Evolutionary conservation across 1,140 invertebrate species (phyloP).

Genomic region (Lasioglossum baleicum): DNA sequence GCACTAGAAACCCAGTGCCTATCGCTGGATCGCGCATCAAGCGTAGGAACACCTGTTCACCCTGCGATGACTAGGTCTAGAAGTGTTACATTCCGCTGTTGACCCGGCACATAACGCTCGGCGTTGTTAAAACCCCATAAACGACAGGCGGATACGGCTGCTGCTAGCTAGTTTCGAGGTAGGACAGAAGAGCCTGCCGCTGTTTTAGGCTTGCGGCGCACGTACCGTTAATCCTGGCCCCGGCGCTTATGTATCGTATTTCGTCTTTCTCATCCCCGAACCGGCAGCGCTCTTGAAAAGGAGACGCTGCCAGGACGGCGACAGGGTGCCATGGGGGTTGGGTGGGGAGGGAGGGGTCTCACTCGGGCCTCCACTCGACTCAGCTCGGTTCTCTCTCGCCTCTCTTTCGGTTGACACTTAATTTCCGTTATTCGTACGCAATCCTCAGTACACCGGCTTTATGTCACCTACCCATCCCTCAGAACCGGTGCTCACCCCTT

Average conservation of each 20-base stretch:
- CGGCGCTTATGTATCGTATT: conserved; percentile 62
- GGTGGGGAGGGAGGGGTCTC: conserved; percentile 41
- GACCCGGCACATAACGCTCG: conserved; percentile 42
- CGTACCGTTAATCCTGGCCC: conserved; percentile 75
- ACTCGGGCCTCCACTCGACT: conserved; percentile 59
- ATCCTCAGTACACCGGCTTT: conserved; percentile 71
- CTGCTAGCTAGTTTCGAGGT: conserved; percentile 11
- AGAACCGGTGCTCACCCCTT: conserved; percentile 41
- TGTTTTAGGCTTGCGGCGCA: conserved; percentile 75
- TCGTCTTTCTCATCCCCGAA: conserved; percentile 57
- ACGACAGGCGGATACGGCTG: conserved; percentile 56
- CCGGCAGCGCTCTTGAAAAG: conserved; percentile 51
- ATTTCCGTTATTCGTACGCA: conserved; percentile 80
- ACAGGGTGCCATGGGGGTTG: conserved; percentile 18
- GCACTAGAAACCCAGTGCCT: too few species aligned
- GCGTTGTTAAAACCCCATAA: conserved; percentile 72
- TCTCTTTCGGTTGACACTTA: conserved; percentile 80
- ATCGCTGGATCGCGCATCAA: background rate
- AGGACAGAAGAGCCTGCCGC: conserved; percentile 29
- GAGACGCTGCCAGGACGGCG: conserved; percentile 56
- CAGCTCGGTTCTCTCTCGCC: conserved; percentile 56
- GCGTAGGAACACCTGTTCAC: conserved; percentile 49
- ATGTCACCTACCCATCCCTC: conserved; percentile 64
- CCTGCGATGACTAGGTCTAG: conserved; percentile 45
- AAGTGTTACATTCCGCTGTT: conserved; percentile 8